phyloP scores from a whole-genome alignment of 2,113 vertebrate genomes.

The Herpetotheres cachinnans region DNA sequence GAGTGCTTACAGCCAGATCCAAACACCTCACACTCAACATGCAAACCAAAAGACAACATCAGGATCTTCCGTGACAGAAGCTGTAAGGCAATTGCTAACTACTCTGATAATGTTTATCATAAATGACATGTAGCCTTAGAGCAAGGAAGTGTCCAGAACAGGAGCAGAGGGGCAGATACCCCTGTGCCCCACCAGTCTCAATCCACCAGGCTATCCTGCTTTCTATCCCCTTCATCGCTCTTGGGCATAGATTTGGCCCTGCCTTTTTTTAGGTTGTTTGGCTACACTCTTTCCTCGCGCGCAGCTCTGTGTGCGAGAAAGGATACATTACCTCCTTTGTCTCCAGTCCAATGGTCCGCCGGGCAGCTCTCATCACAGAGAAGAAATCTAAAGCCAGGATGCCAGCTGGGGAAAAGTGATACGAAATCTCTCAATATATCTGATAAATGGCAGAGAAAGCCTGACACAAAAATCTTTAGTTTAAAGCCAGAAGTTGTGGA shows the following conservation, averaged over 20 bases:
- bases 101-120: neutral
- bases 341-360: neutral
- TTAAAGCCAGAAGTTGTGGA: neutral
- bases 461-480: neutral
- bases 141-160: neutral
- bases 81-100: neutral
- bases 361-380: neutral
- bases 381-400: neutral
- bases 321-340: accelerated
- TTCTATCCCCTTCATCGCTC: neutral
- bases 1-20: neutral
- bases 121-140: neutral
- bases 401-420: neutral
- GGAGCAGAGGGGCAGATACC: neutral
- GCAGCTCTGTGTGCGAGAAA: neutral
- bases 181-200: neutral
- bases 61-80: neutral
- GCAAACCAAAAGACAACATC: neutral
- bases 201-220: neutral
- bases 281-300: accelerated
- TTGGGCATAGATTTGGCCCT: neutral
- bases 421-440: neutral
- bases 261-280: neutral
- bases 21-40: neutral
- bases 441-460: neutral